Conservation (phyloP, 2,797 vertebrate species). For the Pogoniulus pusillus region DNA sequence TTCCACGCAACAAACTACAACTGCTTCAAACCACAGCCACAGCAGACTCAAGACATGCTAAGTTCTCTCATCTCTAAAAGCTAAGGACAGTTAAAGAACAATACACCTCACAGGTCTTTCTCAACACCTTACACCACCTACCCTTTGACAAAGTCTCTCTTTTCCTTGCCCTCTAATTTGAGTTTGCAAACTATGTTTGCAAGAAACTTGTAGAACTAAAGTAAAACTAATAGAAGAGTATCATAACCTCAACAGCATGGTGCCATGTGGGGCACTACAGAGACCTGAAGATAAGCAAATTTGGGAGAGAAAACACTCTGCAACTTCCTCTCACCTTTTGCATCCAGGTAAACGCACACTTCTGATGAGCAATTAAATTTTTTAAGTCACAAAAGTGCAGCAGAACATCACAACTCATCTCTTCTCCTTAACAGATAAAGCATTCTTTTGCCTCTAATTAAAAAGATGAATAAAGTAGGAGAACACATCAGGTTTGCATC, state of each 20-base stretch:
- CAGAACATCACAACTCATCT: slow-evolving; percentile 74
- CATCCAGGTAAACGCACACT: slow-evolving; percentile 77
- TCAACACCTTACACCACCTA: not conserved
- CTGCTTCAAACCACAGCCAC: not conserved
- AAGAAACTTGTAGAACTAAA: not conserved
- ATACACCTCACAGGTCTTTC: not conserved
- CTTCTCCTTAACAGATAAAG: slow-evolving; percentile 85
- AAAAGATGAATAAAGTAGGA: slow-evolving; percentile 81
- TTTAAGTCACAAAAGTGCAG: slow-evolving; percentile 79
- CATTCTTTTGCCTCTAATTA: slow-evolving; percentile 83
- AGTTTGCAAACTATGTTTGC: not conserved
- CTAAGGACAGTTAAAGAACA: not conserved
- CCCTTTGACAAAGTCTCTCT: not conserved
- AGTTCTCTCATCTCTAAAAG: not conserved
- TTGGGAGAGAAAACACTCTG: not conserved
- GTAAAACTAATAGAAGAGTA: not conserved
- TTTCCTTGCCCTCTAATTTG: not conserved
- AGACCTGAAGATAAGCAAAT: not conserved
- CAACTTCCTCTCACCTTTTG: slow-evolving; percentile 63
- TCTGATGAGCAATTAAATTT: slow-evolving; percentile 73
- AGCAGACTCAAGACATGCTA: not conserved
- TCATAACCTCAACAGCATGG: not conserved
- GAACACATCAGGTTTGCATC: slow-evolving; percentile 78
- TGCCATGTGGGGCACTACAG: not conserved
- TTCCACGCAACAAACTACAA: not conserved